Base-by-base conservation (phyloP, 2,888 invertebrate species). In the Rhopalosiphum nymphaeae region DNA sequence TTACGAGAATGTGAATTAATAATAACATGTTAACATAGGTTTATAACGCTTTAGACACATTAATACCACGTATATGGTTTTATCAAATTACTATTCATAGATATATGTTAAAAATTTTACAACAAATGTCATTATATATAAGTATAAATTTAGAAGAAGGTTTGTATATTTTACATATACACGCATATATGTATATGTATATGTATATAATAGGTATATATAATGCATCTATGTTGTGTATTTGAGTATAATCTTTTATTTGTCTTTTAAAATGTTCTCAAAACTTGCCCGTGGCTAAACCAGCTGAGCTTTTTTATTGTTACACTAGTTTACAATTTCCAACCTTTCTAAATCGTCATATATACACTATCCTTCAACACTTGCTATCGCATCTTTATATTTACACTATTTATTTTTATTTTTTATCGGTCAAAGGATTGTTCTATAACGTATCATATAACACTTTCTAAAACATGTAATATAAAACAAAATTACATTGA, bases 231-330 rank as follows among this genome's bases (percentile, higher is more conserved):
- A 61, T 11, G n/a, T 21, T n/a, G 10, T 61, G 90, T 46, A n/a
- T 46, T 90, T 46, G 61, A 36, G 16, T 42, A 91, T 91, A 78
- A 91, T 91, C 78, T 78, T 84, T 91, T 91, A 42, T 91, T 91
- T 91, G 91, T 91, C 78, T 91, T 91, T 91, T 36, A 3, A 44
- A 84, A 86, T 46, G 89, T 89, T 91, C 36, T 42, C 78, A 36
- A 91, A 91, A 91, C 26, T 36, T 49, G 49, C 49, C 49, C 78
- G 13, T 36, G 36, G 89, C 89, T 25, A 42, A 46, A 90, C n/a
- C 57, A 9, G 21, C 78, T 78, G 36, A 36, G 67, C n/a, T 67
- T 36, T 29, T 57, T 89, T 44, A 61, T 44, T 61, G 44, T 89
- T 10, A 44, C 26, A 21, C 5, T 21, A 44, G 57, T 89, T 44